These are phyloP conservation scores for Ciconia boyciana DNA, from an alignment of 2,113 vertebrate species.

Conservation along the genomic window DNA sequence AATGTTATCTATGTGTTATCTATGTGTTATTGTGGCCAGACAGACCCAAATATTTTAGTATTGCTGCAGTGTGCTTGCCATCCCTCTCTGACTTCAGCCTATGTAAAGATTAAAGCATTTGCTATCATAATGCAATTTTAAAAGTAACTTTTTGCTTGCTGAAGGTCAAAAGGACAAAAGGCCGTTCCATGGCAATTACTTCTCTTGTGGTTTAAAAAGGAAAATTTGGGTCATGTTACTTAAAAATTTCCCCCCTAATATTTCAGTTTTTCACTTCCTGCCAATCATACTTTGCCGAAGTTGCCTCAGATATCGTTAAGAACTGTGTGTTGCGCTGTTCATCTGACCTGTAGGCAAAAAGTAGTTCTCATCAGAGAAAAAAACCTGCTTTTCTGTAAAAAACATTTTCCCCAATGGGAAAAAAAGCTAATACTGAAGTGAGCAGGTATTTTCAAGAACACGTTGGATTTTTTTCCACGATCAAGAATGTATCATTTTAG, in stretches of 20 bases:
- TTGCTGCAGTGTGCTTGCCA: background rate
- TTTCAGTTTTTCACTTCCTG: background rate
- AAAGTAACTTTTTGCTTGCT: background rate
- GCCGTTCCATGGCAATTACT: constrained; percentile 12
- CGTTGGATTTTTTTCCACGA: background rate
- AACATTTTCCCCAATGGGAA: background rate
- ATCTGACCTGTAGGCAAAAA: background rate
- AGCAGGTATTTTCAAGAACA: background rate
- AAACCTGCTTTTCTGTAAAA: background rate
- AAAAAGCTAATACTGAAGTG: background rate
- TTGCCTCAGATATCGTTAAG: background rate
- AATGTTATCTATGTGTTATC: background rate
- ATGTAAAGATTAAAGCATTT: constrained; percentile 10
- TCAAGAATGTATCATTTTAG: background rate
- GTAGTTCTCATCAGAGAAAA: background rate
- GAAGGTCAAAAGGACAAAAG: constrained; percentile 22
- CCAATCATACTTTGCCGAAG: background rate
- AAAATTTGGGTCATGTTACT: constrained; percentile 3
- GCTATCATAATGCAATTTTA: background rate
- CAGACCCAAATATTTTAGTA: constrained; percentile 25
- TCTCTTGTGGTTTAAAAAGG: background rate
- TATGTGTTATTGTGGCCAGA: background rate
- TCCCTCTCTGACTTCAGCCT: background rate
- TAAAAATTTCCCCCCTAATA: background rate
- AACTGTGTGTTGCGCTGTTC: background rate